These are phyloP conservation scores for Poeciliopsis presidionis DNA, from an alignment of 2,797 vertebrate genomes.

Conservation along the genomic window DNA sequence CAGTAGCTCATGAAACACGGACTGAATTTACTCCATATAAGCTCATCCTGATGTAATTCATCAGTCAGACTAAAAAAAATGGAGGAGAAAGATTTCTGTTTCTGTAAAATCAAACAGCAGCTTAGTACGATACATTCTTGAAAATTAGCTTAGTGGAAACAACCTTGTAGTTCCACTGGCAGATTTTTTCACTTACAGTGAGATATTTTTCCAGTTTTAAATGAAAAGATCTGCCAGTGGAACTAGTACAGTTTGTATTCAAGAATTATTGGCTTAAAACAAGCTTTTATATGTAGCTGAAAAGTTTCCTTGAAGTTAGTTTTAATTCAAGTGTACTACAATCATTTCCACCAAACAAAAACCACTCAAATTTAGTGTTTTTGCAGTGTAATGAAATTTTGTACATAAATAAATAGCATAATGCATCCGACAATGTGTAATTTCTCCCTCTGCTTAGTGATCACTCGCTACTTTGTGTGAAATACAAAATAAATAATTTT, in stretches of 20 bases:
- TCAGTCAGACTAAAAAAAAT: slow-evolving; percentile 1
- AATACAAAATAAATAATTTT: neutral
- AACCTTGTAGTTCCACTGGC: too few relatives aligned
- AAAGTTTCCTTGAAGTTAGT: too few relatives aligned
- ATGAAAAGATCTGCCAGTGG: too few relatives aligned
- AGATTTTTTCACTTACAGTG: too few relatives aligned
- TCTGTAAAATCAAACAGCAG: neutral
- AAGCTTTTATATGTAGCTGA: too few relatives aligned
- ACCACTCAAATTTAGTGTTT: neutral
- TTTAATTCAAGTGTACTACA: too few relatives aligned
- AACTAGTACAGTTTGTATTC: too few relatives aligned
- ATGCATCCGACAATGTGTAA: neutral
- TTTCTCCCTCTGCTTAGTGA: neutral
- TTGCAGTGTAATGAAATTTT: neutral
- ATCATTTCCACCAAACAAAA: too few relatives aligned
- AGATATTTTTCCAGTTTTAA: too few relatives aligned
- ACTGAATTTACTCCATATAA: slow-evolving; percentile 19
- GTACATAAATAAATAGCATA: too few relatives aligned
- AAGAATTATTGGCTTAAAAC: too few relatives aligned
- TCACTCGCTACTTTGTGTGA: neutral
- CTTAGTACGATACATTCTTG: neutral
- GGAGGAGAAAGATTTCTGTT: neutral
- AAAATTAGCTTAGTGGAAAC: too few relatives aligned
- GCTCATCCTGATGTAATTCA: slow-evolving; percentile 5
- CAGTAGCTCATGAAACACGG: slow-evolving; percentile 1